Percentiles rank a stretch among this genome's conserved stretches.
phyloP scores from a whole-genome alignment of 1,140 invertebrate genomes.

The Reticulitermes speratus region DNA sequence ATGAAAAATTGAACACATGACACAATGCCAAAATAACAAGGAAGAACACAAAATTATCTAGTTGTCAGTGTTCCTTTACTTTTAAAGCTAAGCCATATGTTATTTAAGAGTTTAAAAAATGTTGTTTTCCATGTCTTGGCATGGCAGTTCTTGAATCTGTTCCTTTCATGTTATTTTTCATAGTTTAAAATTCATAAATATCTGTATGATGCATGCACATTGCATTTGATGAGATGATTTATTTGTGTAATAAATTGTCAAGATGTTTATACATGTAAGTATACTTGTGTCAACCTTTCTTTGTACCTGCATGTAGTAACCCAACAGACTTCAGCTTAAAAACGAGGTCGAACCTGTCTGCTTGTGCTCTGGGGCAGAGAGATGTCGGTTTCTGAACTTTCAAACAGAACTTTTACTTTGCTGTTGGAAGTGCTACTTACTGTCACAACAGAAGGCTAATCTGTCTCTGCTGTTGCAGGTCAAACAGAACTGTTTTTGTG shows the following conservation, averaged over 20 bases:
- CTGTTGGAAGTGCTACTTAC: too few species aligned
- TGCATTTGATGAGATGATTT: slow-evolving; percentile 26
- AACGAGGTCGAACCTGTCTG: too few species aligned
- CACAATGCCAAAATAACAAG: background rate
- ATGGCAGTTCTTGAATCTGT: background rate
- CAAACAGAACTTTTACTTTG: too few species aligned
- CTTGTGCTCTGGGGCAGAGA: too few species aligned
- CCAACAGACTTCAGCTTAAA: too few species aligned
- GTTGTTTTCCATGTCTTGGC: background rate
- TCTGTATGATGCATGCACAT: slow-evolving; percentile 16
- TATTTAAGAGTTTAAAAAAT: background rate
- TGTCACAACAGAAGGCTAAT: too few species aligned
- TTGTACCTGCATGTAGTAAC: too few species aligned
- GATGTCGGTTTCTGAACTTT: too few species aligned
- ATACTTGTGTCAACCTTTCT: too few species aligned
- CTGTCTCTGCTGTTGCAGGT: too few species aligned
- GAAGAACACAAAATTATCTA: background rate
- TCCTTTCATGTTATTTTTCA: background rate
- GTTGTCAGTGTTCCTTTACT: background rate
- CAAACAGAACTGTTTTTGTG: too few species aligned
- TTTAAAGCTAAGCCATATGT: background rate
- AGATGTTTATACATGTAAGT: background rate
- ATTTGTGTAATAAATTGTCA: slow-evolving; percentile 27
- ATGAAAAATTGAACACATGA: background rate
- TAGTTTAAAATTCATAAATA: background rate